phyloP scores from a whole-genome alignment of 2,888 invertebrate genomes.

The Eupithecia tripunctaria region DNA sequence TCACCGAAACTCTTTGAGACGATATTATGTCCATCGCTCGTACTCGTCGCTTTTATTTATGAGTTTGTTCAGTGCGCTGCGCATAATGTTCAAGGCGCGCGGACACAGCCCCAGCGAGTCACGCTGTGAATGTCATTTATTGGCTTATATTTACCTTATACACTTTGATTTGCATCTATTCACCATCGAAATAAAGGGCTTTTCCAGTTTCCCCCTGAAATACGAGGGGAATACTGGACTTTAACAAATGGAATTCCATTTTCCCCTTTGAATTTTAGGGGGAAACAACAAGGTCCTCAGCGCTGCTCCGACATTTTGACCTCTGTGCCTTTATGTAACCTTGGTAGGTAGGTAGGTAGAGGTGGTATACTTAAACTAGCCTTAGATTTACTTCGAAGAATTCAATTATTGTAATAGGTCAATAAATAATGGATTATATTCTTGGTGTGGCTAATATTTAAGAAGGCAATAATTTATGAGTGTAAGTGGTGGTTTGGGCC shows the following conservation, averaged over 20 bases:
- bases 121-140: background rate
- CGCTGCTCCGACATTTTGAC: background rate
- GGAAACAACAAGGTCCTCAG: background rate
- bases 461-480: background rate
- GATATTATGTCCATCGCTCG: background rate
- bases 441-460: background rate
- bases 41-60: background rate
- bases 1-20: background rate
- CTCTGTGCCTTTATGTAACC: background rate
- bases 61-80: background rate
- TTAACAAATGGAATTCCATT: no score
- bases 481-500: background rate
- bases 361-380: background rate
- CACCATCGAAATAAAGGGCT: no score
- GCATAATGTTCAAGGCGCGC: background rate
- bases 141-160: background rate
- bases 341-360: background rate
- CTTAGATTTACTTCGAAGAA: background rate
- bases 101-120: background rate
- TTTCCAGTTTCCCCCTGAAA: no score
- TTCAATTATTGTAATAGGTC: background rate
- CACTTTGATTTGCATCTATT: no score
- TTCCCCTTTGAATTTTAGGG: no score
- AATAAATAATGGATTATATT: slow-evolving; percentile 5
- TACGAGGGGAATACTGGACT: no score